Evolutionary conservation across 2,797 vertebrate species (phyloP).

Genomic region (Gymnodraco acuticeps): DNA sequence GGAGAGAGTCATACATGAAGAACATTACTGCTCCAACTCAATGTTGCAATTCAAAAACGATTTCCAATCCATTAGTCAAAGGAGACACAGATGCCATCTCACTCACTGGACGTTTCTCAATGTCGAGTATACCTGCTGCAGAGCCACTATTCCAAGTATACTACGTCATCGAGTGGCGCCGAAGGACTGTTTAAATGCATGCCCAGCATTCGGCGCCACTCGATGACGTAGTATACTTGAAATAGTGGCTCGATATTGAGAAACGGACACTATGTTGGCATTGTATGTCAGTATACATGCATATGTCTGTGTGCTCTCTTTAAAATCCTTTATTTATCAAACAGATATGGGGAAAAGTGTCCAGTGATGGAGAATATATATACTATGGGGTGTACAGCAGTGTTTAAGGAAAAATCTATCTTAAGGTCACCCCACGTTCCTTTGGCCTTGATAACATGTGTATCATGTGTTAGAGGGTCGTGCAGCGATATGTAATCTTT

Average conservation of each 20-base stretch:
- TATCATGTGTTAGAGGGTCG: constrained; percentile 32
- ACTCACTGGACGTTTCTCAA: not conserved
- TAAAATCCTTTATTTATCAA: constrained; percentile 10
- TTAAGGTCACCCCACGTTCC: constrained; percentile 20
- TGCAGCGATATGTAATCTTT: constrained; percentile 44
- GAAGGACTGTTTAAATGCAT: too few species aligned
- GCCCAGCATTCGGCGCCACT: too few species aligned
- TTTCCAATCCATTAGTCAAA: constrained; percentile 40
- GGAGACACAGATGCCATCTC: constrained; percentile 22
- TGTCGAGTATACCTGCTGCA: too few species aligned
- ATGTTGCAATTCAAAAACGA: constrained; percentile 39
- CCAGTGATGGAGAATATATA: constrained; percentile 2
- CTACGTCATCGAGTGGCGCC: too few species aligned
- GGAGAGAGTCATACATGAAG: constrained; percentile 43
- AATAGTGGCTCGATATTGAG: too few species aligned
- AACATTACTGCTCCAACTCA: constrained; percentile 48
- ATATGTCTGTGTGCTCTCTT: constrained; percentile 30
- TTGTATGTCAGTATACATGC: constrained; percentile 50
- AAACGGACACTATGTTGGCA: constrained; percentile 18
- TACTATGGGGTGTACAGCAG: constrained; percentile 3
- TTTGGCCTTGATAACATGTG: constrained; percentile 59
- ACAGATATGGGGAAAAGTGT: constrained; percentile 32
- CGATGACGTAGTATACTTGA: too few species aligned
- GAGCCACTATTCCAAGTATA: too few species aligned
- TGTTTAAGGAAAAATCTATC: constrained; percentile 21